Evolutionary conservation across 2,888 invertebrate species (phyloP).

Genomic region (Aphodius granarius): DNA sequence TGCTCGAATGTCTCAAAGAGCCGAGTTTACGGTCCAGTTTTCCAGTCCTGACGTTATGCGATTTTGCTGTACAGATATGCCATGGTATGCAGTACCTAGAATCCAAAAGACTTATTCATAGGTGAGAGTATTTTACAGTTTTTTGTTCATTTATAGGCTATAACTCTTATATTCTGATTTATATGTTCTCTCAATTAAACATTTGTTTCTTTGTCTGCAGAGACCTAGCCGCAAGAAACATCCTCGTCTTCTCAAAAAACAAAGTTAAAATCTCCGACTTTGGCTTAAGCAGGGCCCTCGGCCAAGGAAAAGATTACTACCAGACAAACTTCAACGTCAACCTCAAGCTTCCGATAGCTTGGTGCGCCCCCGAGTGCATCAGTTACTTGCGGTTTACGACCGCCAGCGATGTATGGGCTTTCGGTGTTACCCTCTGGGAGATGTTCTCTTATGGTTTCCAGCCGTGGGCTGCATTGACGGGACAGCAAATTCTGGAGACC

Average conservation of each 20-base stretch:
- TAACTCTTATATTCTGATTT: no score
- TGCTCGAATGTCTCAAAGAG: constrained; percentile 95
- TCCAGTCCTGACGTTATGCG: constrained; percentile 88
- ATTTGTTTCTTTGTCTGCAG: no score
- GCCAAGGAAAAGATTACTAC: constrained; percentile 98
- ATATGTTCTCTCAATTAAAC: no score
- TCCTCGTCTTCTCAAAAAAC: constrained; percentile 94
- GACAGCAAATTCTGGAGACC: constrained; percentile 89
- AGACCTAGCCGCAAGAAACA: constrained; percentile 96
- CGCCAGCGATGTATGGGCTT: constrained; percentile 98
- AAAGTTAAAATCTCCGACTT: constrained; percentile 99
- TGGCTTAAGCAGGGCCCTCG: constrained; percentile 91
- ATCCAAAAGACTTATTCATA: constrained; percentile 93
- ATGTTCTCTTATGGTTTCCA: constrained; percentile 99
- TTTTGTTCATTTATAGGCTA: no score
- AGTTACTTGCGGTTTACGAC: constrained; percentile 94
- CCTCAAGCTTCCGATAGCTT: constrained; percentile 95
- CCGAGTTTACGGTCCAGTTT: constrained; percentile 88
- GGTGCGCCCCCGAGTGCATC: constrained; percentile 99
- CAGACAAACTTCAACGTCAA: constrained; percentile 98
- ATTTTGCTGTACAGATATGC: constrained; percentile 94
- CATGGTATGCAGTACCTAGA: constrained; percentile 98
- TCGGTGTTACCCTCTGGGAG: constrained; percentile 97
- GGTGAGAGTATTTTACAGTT: no score
- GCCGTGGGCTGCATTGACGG: constrained; percentile 93